Percentiles rank a stretch among this genome's conserved stretches.
These are phyloP conservation scores for Nomada lathburiana DNA, from an alignment of 2,888 invertebrate species.

Conservation along the genomic window DNA sequence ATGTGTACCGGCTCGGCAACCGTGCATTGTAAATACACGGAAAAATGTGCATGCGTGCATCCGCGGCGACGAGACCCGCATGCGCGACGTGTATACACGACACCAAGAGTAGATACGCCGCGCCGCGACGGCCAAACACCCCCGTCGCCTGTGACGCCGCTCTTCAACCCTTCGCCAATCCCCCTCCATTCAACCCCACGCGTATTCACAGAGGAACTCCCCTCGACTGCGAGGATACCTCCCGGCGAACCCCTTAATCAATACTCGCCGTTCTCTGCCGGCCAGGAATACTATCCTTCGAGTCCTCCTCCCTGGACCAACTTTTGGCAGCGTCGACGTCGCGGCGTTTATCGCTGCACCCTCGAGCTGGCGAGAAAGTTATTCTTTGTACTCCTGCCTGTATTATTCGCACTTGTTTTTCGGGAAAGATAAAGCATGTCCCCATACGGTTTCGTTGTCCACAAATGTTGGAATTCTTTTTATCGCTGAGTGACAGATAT, in stretches of 20 bases:
- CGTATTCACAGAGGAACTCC: conserved; percentile 68
- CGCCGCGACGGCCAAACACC: conserved; percentile 35
- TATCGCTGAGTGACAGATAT: no score
- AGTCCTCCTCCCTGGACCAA: conserved; percentile 63
- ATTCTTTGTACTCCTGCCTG: neutral
- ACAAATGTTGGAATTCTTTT: no score
- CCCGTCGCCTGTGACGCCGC: conserved; percentile 40
- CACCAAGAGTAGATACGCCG: conserved; percentile 25
- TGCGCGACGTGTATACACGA: conserved; percentile 36
- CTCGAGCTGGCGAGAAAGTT: neutral
- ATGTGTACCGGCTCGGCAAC: conserved; percentile 59
- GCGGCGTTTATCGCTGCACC: neutral
- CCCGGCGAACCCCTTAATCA: conserved; percentile 78
- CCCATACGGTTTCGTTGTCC: no score
- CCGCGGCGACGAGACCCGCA: conserved; percentile 1
- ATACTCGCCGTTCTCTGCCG: conserved; percentile 75
- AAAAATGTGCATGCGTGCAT: conserved; percentile 47
- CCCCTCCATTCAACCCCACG: conserved; percentile 55
- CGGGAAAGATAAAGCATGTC: neutral
- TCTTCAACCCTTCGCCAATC: conserved; percentile 41
- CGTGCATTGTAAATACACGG: conserved; percentile 52
- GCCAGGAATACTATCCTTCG: conserved; percentile 60
- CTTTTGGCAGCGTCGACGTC: conserved; percentile 34
- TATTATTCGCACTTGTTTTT: neutral
- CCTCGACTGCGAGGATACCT: conserved; percentile 72